These are phyloP conservation scores for Arenaria interpres DNA, from an alignment of 2,113 vertebrate genomes.

Conservation along the genomic window DNA sequence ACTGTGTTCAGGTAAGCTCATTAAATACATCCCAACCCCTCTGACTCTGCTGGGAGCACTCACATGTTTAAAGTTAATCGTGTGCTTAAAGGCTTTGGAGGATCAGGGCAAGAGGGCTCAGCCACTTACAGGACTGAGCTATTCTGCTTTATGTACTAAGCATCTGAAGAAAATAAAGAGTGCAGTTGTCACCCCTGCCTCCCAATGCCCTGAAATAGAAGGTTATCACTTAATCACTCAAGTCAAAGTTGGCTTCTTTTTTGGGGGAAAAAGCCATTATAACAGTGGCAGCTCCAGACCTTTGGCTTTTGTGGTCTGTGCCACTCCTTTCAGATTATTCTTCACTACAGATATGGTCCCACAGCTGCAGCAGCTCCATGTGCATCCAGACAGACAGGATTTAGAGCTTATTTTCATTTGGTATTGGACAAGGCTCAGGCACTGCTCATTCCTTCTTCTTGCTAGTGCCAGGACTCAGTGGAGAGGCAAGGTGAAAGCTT, in stretches of 20 bases:
- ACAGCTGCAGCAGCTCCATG: not conserved
- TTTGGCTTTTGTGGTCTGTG: not conserved
- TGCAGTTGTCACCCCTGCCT: not conserved
- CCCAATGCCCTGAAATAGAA: not conserved
- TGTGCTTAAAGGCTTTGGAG: not conserved
- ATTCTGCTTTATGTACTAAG: not conserved
- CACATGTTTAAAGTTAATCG: not conserved
- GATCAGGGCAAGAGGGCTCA: slow-evolving; percentile 12
- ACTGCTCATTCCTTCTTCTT: not conserved
- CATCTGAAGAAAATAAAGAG: not conserved
- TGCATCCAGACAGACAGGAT: not conserved
- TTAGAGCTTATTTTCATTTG: not conserved
- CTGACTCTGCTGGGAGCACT: not conserved
- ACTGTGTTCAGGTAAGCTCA: slow-evolving; percentile 7
- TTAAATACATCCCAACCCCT: slow-evolving; percentile 9
- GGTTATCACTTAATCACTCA: not conserved
- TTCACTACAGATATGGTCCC: not conserved
- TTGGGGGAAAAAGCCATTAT: not conserved
- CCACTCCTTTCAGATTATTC: not conserved
- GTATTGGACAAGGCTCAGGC: not conserved
- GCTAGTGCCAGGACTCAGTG: not conserved
- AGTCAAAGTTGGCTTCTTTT: not conserved
- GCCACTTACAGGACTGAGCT: not conserved
- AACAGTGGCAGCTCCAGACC: not conserved
- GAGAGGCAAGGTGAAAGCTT: not conserved